Base-by-base conservation (phyloP, 2,888 invertebrate species). In the Oegoconia quadripuncta region DNA sequence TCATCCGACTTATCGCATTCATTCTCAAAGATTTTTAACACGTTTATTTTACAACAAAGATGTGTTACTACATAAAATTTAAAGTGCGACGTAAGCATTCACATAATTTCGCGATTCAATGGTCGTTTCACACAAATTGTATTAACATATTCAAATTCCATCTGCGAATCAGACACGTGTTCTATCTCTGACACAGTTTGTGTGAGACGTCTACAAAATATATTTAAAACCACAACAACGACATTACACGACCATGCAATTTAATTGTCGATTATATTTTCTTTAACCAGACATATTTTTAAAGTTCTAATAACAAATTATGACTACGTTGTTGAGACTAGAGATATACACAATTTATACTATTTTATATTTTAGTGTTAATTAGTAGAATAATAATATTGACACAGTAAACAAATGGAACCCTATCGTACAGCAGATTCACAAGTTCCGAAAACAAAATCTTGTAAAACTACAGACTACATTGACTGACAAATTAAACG, bases 281-380 rank as follows among this genome's bases (percentile, higher is more conserved):
- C 48, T 44, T 49, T 61, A n/a, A n/a, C 3, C 23, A 6, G 23
- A 23, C 23, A 22, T 36, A 48, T 59, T 52, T 50, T 55, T 53
- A n/a, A n/a, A n/a, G n/a, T n/a, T n/a, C n/a, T n/a, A 58, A 65
- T 65, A 74, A 69, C 63, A 69, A 64, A 72, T 63, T 78, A 82
- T 74, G 72, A 80, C 77, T 80, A 80, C 59, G 66, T 66, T 63
- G 58, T 75, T 74, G 74, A 77, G 84, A 84, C 84, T 84, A 84
- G 84, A 84, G 61, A 69, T 73, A 77, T 66, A 81, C n/a, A 22
- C 22, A 22, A n/a, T n/a, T n/a, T n/a, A 23, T 3, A 23, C 9
- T 29, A 62, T 62, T 67, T 20, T 6, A 20, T 20, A 20, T 20
- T 20, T 20, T 23, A 23, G 23, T 6, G 23, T 23, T 3, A 8